Base-by-base conservation (phyloP, 2,113 vertebrate species). In the Morone saxatilis region DNA sequence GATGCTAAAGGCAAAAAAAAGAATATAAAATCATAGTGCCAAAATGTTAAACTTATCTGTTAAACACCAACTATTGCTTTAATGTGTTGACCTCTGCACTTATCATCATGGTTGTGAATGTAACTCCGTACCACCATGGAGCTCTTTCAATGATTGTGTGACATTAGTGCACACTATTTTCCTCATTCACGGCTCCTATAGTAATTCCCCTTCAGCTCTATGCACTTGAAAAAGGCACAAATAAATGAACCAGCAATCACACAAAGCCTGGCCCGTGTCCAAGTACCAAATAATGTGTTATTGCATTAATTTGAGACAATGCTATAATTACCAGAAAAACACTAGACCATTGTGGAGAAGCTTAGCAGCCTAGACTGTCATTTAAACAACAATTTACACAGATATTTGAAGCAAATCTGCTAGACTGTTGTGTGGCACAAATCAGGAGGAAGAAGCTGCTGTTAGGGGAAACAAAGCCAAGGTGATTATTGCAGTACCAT, bases 311-410 rank as follows among this genome's bases (percentile, higher is more conserved):
- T 78, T 7, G n/a, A 68, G 41, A 71, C 71, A 66, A 61, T 38
- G 51, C n/a, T 85, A 31, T 85, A 76, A 82, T 88, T 81, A 84
- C 41, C 60, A 67, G 77, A 78, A 89, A 88, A 72, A 76, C 31
- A 68, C 38, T 41, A 36, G 36, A 59, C 2, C 6, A 17, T 62
- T 0, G 11, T 11, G 13, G 57, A 78, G 71, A 63, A 63, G 53
- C 82, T 83, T 73, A 76, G 68, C 0, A 36, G 68, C 59, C 51
- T 43, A 12, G 12, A 59, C 51, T 54, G 56, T 54, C 62, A 60
- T 81, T 91, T 88, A 78, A 38, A n/a, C 36, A 60, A 53, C 36
- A 61, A 48, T 81, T 83, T 67, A 70, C 25, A 5, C 25, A 22
- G 19, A 65, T 31, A 63, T 77, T 50, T 25, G 36, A 51, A 41